Evolutionary conservation across 2,888 invertebrate genomes (phyloP).

Genomic region (Drosophila suboccidentalis): DNA sequence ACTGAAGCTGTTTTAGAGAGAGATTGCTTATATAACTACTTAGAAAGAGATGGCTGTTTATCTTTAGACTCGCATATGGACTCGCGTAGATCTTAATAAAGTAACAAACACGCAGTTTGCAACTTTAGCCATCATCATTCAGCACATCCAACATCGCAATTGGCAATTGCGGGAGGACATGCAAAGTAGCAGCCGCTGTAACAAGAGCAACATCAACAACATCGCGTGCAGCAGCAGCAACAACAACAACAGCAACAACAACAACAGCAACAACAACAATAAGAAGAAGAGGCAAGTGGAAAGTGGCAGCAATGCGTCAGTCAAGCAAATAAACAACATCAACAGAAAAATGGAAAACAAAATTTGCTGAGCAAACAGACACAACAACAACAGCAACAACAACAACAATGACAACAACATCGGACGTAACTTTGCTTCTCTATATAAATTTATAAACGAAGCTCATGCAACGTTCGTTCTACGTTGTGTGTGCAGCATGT

Average conservation of each 20-base stretch:
- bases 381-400: slow-evolving; percentile 58
- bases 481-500: slow-evolving; percentile 20
- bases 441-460: slow-evolving; percentile 79
- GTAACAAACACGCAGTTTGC: slow-evolving; percentile 15
- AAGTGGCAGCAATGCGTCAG: slow-evolving; percentile 68
- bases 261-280: slow-evolving; percentile 21
- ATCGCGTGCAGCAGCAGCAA: slow-evolving; percentile 50
- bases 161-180: slow-evolving; percentile 38
- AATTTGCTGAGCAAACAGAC: slow-evolving; percentile 74
- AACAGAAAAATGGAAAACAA: slow-evolving; percentile 56
- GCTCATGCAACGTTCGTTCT: slow-evolving; percentile 61
- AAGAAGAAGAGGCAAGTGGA: background rate
- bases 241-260: slow-evolving; percentile 21
- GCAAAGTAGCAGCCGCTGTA: slow-evolving; percentile 49
- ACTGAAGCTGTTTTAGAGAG: background rate
- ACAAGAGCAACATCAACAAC: slow-evolving; percentile 28
- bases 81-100: slow-evolving; percentile 16
- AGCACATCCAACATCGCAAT: slow-evolving; percentile 1
- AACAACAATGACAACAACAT: background rate
- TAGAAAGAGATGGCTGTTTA: background rate
- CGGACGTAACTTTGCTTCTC: slow-evolving; percentile 64
- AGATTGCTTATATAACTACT: background rate
- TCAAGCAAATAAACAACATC: slow-evolving; percentile 71
- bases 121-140: slow-evolving; percentile 2
- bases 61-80: background rate